These are phyloP conservation scores for Archips xylosteana DNA, from an alignment of 2,888 invertebrate genomes.

Conservation along the genomic window DNA sequence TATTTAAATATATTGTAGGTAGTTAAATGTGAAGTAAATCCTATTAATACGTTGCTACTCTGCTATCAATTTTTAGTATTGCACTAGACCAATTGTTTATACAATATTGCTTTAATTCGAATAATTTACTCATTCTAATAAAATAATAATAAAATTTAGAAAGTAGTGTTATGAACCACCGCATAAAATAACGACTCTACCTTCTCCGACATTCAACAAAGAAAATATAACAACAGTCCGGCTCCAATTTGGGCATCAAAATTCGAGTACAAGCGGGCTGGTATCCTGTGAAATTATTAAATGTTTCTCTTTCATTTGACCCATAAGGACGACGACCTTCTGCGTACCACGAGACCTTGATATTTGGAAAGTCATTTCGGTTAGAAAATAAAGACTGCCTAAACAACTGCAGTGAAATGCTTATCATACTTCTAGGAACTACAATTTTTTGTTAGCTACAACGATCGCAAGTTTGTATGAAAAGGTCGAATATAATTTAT, in stretches of 20 bases:
- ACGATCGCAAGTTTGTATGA: not conserved
- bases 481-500: not conserved
- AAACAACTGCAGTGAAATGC: slow-evolving; percentile 22
- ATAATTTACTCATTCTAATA: too few species aligned
- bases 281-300: slow-evolving; percentile 42
- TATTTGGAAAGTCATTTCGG: slow-evolving; percentile 37
- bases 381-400: slow-evolving; percentile 28
- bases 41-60: too few species aligned
- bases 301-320: slow-evolving; percentile 42
- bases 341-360: slow-evolving; percentile 31
- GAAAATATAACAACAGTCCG: not conserved
- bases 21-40: too few species aligned
- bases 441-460: not conserved
- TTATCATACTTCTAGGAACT: slow-evolving; percentile 7
- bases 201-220: slow-evolving; percentile 3
- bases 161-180: not conserved
- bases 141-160: too few species aligned
- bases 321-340: slow-evolving; percentile 35
- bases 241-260: slow-evolving; percentile 10
- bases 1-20: too few species aligned
- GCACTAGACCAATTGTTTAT: too few species aligned
- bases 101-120: too few species aligned
- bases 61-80: not conserved
- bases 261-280: slow-evolving; percentile 26
- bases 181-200: not conserved